Evolutionary conservation across 2,888 invertebrate species (phyloP), one percentile per base, ranked within the genome.

Genomic region (Cosmia pyralina): DNA sequence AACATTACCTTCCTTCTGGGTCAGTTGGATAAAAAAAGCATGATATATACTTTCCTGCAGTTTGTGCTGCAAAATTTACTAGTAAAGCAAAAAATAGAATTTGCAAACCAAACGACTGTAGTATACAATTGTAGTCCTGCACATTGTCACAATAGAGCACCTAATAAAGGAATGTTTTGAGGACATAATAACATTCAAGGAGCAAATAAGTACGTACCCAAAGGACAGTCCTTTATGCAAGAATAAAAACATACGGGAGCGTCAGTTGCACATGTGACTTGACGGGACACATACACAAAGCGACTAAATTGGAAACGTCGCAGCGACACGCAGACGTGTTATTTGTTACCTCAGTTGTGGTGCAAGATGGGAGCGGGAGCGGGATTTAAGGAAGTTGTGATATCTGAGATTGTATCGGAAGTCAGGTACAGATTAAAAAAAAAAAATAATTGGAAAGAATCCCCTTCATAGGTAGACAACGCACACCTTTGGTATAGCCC

Each of bases 241-340:
- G 84, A 84, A 83, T 79, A 86, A 87, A 85, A 84, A 83, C 86
- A 78, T 71, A 72, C 77, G 52, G 59, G 28, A 59, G 74, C 84
- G 90, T 84, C 88, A 84, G 85, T 79, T 85, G 89, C 88, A 88
- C 87, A 86, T 86, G 83, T 82, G 86, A 83, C 88, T 87, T 87
- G 89, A 87, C 87, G 88, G 88, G 86, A 87, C 87, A 89, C 84
- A 88, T 88, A 87, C 86, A 90, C 88, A 88, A 88, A 88, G 89
- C 90, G 86, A 85, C 89, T 90, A 91, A 91, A 91, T 91, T 91
- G 91, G 90, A 91, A 91, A 91, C 89, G 91, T 90, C 90, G 87
- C 90, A 63, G 81, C 87, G 87, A 88, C 88, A 90, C 88, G 90
- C 91, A 86, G 90, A 91, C 91, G 87, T 89, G 90, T 89, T 91